Evolutionary conservation across 1,140 invertebrate species (phyloP).

Genomic region (Lysiphlebus fabarum): DNA sequence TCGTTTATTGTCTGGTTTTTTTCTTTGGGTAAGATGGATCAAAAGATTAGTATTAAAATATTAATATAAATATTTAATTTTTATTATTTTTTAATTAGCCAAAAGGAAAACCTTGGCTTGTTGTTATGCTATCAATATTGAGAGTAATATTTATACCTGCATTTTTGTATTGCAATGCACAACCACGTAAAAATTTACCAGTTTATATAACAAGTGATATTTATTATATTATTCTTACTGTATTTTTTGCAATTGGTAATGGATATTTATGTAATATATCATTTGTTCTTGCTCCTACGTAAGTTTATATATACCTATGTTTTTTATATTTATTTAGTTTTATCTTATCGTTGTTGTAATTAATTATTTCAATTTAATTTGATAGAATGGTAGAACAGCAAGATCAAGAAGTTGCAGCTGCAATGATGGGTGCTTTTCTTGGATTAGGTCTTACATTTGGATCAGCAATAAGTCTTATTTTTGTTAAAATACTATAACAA

Average conservation of each 20-base stretch:
- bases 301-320: too few relatives aligned
- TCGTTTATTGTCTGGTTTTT: slow-evolving; percentile 68
- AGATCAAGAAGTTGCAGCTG: slow-evolving; percentile 82
- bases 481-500: too few relatives aligned
- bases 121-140: slow-evolving; percentile 63
- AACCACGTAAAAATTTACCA: slow-evolving; percentile 71
- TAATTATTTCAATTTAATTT: too few relatives aligned
- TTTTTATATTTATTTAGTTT: too few relatives aligned
- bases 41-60: slow-evolving; percentile 28
- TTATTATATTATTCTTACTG: slow-evolving; percentile 78
- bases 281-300: slow-evolving; percentile 84
- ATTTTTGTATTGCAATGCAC: slow-evolving; percentile 83
- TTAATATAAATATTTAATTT: too few relatives aligned
- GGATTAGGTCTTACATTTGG: slow-evolving; percentile 79
- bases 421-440: slow-evolving; percentile 80
- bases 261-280: slow-evolving; percentile 86
- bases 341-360: too few relatives aligned
- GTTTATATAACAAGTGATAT: slow-evolving; percentile 78
- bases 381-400: slow-evolving; percentile 70
- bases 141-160: slow-evolving; percentile 77
- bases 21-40: slow-evolving; percentile 61
- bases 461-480: slow-evolving; percentile 67
- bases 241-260: slow-evolving; percentile 79
- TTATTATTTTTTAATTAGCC: slow-evolving; percentile 59
- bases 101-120: slow-evolving; percentile 60